phyloP scores from a whole-genome alignment of 2,888 invertebrate species.

The Melanchra persicariae region DNA sequence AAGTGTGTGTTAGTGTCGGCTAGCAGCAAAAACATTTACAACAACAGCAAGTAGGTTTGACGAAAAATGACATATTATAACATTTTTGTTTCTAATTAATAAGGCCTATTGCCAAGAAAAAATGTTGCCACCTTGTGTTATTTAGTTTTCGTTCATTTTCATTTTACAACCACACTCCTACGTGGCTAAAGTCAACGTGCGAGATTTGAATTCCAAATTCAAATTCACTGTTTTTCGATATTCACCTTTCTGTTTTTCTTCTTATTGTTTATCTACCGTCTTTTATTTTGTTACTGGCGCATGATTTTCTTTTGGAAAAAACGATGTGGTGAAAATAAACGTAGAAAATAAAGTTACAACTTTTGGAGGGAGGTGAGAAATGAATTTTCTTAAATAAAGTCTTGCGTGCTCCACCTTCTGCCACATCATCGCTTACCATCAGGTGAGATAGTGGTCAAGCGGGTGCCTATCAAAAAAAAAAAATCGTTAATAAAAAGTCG shows the following conservation, averaged over 20 bases:
- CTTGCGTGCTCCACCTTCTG: no score
- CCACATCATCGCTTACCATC: no score
- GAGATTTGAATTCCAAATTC: constrained; percentile 91
- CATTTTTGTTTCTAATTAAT: no score
- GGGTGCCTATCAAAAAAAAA: no score
- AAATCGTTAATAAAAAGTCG: no score
- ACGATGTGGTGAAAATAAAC: not conserved
- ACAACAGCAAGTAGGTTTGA: not conserved
- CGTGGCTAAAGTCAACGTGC: constrained; percentile 82
- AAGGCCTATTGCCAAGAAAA: not conserved
- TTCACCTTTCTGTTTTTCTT: constrained; percentile 89
- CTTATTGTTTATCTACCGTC: constrained; percentile 87
- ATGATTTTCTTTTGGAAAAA: constrained; percentile 31
- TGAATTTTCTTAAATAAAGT: not conserved
- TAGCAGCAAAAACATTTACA: not conserved
- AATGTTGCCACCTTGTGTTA: not conserved
- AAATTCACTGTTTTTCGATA: constrained; percentile 80
- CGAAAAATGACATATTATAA: no score
- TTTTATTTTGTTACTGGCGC: constrained; percentile 82
- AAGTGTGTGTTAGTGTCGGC: no score
- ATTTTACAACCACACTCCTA: constrained; percentile 55
- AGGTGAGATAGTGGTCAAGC: no score
- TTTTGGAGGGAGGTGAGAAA: no score
- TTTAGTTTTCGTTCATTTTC: constrained; percentile 52
- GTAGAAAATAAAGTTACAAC: not conserved